Percentiles rank a stretch among this genome's conserved stretches.
Conservation (phyloP, 1,140 invertebrate genomes). For the Pseudachorutes palmiensis region DNA sequence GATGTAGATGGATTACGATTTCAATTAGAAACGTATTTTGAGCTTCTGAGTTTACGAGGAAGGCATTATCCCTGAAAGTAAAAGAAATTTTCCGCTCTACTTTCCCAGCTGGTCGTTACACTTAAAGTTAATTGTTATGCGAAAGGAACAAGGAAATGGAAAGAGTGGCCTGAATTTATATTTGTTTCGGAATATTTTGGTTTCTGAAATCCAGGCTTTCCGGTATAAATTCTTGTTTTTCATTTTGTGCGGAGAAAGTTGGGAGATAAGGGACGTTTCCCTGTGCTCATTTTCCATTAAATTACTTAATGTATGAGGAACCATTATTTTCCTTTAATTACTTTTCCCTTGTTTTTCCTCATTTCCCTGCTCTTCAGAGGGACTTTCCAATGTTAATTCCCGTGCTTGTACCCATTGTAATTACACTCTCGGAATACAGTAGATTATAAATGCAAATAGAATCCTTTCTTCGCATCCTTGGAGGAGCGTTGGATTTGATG, state of each 20-base stretch:
- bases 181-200: background rate
- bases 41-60: too few relatives aligned
- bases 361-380: background rate
- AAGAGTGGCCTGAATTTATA: background rate
- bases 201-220: background rate
- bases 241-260: background rate
- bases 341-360: conserved; percentile 6
- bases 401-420: too few relatives aligned
- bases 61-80: too few relatives aligned
- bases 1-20: too few relatives aligned
- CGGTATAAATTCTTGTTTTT: conserved; percentile 9
- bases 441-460: background rate
- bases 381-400: background rate
- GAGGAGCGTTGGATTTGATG: too few relatives aligned
- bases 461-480: background rate
- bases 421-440: too few relatives aligned
- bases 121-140: conserved; percentile 11
- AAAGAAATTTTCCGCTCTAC: too few relatives aligned
- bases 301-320: conserved; percentile 13
- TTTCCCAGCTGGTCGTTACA: background rate
- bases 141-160: background rate
- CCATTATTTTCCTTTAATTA: conserved; percentile 10
- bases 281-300: conserved; percentile 9
- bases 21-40: too few relatives aligned
- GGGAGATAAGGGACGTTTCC: background rate